Evolutionary conservation across 2,797 vertebrate genomes (phyloP).

Genomic region (Myotis vivesi): DNA sequence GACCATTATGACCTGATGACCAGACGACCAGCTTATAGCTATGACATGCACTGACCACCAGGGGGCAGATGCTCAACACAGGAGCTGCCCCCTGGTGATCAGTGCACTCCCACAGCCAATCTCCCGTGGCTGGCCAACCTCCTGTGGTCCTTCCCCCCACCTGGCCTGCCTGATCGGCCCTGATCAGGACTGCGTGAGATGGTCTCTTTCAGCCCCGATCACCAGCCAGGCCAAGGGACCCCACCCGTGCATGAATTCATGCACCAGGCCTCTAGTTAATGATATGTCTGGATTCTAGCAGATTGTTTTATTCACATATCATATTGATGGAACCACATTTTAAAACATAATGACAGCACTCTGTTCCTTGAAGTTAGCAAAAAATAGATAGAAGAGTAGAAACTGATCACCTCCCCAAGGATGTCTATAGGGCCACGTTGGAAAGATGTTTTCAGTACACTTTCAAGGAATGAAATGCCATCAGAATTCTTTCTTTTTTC

Average conservation of each 20-base stretch:
- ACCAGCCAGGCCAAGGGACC: too few species aligned
- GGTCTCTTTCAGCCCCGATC: too few species aligned
- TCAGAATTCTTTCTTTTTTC: neutral
- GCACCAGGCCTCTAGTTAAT: too few species aligned
- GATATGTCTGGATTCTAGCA: neutral
- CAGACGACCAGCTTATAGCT: too few species aligned
- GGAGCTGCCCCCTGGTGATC: too few species aligned
- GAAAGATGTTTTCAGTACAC: neutral
- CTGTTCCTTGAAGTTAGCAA: neutral
- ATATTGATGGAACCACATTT: neutral
- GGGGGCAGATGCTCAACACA: too few species aligned
- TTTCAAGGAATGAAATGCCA: neutral
- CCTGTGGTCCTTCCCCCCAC: accelerated
- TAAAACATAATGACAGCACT: neutral
- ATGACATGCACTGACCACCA: too few species aligned
- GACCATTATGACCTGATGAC: too few species aligned
- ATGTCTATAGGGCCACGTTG: neutral
- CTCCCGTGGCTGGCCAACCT: too few species aligned
- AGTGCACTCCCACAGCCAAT: too few species aligned
- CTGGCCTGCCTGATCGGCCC: accelerated
- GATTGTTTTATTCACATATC: neutral
- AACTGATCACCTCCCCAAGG: neutral
- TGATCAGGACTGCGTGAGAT: too few species aligned
- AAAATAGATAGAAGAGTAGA: neutral
- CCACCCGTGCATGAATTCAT: too few species aligned